Base-by-base conservation (phyloP, 30 jellyfish, hydroid and myxozoan species). In the Phacellophora camtschatica region DNA sequence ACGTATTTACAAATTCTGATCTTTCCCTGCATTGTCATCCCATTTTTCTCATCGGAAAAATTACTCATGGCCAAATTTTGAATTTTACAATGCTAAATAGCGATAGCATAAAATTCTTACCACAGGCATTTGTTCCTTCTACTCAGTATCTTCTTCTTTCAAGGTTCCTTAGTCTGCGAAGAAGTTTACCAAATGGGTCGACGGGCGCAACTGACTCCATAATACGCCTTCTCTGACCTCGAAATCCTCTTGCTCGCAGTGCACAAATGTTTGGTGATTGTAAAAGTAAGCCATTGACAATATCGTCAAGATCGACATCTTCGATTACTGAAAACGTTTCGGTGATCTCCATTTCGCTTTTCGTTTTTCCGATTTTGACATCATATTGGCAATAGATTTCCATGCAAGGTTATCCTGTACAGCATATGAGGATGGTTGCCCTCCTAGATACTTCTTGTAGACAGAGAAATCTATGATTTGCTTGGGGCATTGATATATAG, bases 231-330 rank as follows among this genome's bases (percentile, higher is more conserved):
- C 88, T 62, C 32, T 76, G 88, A 34, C 56, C 36, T 34, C 57
- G 50, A 54, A 76, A 5, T 28, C 80, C 62, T 24, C 57, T 56
- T 18, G 81, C 66, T 20, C 81, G 31, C 39, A 76, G 63, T 56
- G 88, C 88, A 53, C 88, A 81, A 19, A 69, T 69, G 50, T 69
- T 69, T 39, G 83, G 83, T 18, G 83, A 37, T 41, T 37, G 50
- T 29, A 37, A 24, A 28, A 69, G 33, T 53, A 69, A 24, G 3
- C 51, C 39, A 10, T 69, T 31, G 18, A 69, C 55, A 53, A 69
- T 24, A 22, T 16, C 22, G 8, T 41, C 83, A 69, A 69, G 83
- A 10, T 69, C 51, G 2, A 27, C 50, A 16, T 69, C 83, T 2
- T 69, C 68, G 7, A 69, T 69, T 22, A 3, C 83, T 22, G 83